Evolutionary conservation across 2,113 vertebrate genomes (phyloP), one percentile per base, ranked within the genome.

Genomic region (Chloropsis cyanopogon): DNA sequence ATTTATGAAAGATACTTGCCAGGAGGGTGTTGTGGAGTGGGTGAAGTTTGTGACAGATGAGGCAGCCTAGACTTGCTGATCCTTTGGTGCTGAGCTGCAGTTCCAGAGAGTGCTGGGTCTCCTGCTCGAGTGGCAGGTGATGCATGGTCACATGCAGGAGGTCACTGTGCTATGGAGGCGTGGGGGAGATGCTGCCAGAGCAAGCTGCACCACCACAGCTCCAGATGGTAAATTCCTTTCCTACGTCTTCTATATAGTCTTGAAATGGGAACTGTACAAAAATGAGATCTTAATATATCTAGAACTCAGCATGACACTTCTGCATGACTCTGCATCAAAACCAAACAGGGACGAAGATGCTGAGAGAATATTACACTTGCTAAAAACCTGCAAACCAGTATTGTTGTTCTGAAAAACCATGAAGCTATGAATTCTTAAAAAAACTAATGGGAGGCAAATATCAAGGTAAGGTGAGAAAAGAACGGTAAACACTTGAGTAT

Each of bases 31-130:
- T 72, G 79, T 86, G 35, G 79, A 88, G 82, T 72, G 66, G 91
- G 86, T 77, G 93, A 86, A 82, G 75, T 73, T 35, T 92, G 69
- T 79, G 86, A n/a, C 57, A 95, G 66, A 82, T 64, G 37, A 93
- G 69, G 83, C 75, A 88, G 75, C 65, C 73, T 47, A 54, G 71
- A 72, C 83, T 69, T 35, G 28, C 46, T 37, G 20, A 52, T 41
- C 49, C 71, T 65, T 71, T 49, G 71, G 41, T 60, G 41, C 68
- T 61, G 37, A 92, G 66, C 79, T 86, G 91, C 76, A 69, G 57
- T 56, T 72, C 25, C n/a, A 86, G 82, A 42, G 73, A 18, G 66
- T 4, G 7, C 11, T 0, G 4, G 61, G 41, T 94, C 59, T 64
- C 59, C 35, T 42, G 69, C 88, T 84, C 25, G 13, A 54, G 47